phyloP scores from a whole-genome alignment of 2,888 invertebrate species.

The Hemicrepidius hirtus region DNA sequence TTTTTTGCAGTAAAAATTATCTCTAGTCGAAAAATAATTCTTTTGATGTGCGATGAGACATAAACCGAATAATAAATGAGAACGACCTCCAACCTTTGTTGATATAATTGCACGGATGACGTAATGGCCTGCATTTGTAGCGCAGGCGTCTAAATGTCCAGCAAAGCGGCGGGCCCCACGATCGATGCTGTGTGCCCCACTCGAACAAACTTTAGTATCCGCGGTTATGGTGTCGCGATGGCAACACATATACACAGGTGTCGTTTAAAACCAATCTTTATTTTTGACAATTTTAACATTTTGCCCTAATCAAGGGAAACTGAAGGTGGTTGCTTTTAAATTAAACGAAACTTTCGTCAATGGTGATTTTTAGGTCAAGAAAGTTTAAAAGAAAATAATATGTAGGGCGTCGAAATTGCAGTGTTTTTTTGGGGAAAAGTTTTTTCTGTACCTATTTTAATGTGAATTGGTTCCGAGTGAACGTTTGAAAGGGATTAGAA shows the following conservation, averaged over 20 bases:
- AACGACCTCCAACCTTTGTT: conserved; percentile 60
- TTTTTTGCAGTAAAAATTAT: no score
- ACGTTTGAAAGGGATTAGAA: no score
- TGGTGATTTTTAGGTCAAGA: no score
- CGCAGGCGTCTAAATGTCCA: conserved; percentile 58
- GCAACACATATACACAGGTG: conserved; percentile 39
- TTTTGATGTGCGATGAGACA: conserved; percentile 10
- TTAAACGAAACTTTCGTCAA: no score
- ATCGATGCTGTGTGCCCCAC: conserved; percentile 57
- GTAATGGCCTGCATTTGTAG: conserved; percentile 60
- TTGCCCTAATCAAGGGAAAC: conserved; percentile 3
- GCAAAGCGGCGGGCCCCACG: conserved; percentile 60
- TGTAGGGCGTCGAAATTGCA: no score
- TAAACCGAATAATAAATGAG: conserved; percentile 39
- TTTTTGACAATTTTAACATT: not conserved
- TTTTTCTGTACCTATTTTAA: no score
- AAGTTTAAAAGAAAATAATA: no score
- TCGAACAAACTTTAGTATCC: conserved; percentile 64
- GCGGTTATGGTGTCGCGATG: conserved; percentile 65
- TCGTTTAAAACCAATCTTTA: conserved; percentile 1
- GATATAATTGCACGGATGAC: conserved; percentile 63
- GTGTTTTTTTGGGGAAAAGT: no score
- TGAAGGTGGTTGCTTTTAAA: conserved; percentile 2
- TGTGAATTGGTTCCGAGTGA: no score
- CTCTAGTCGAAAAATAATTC: not conserved